Conservation (phyloP, 2,888 invertebrate species). For the Mythimna loreyi region DNA sequence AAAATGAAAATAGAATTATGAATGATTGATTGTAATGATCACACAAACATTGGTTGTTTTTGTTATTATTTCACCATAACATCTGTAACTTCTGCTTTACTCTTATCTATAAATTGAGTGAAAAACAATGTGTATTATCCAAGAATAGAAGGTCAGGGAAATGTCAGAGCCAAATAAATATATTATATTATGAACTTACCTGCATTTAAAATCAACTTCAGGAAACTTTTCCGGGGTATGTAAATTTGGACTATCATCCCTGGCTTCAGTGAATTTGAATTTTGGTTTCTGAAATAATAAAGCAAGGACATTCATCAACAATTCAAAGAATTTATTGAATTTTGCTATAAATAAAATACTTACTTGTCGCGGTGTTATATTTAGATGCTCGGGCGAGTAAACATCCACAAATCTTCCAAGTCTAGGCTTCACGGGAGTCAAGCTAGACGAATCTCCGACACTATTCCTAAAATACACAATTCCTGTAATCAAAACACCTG, state of each 20-base stretch:
- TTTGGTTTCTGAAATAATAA: conserved; percentile 73
- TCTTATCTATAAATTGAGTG: neutral
- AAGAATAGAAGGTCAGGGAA: neutral
- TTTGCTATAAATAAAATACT: conserved; percentile 65
- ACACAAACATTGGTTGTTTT: conserved; percentile 20
- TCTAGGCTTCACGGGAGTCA: conserved; percentile 83
- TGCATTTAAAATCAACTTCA: conserved; percentile 81
- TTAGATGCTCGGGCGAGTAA: conserved; percentile 88
- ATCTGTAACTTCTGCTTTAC: neutral
- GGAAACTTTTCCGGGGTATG: conserved; percentile 78
- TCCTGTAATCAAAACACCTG: conserved; percentile 53
- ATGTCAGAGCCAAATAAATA: neutral
- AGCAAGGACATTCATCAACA: conserved; percentile 16
- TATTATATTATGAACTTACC: conserved; percentile 72
- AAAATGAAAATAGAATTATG: conserved; percentile 43
- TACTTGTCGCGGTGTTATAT: conserved; percentile 86
- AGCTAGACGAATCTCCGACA: conserved; percentile 72
- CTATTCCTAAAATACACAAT: conserved; percentile 70
- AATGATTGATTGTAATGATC: neutral
- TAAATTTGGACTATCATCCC: conserved; percentile 78
- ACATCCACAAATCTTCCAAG: conserved; percentile 85
- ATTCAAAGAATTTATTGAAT: conserved; percentile 18
- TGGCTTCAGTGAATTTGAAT: conserved; percentile 68
- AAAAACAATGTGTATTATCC: neutral
- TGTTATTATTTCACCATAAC: conserved; percentile 34